Evolutionary conservation across 2,797 vertebrate genomes (phyloP), one percentile per base, ranked within the genome.

Genomic region (Brotula barbata): DNA sequence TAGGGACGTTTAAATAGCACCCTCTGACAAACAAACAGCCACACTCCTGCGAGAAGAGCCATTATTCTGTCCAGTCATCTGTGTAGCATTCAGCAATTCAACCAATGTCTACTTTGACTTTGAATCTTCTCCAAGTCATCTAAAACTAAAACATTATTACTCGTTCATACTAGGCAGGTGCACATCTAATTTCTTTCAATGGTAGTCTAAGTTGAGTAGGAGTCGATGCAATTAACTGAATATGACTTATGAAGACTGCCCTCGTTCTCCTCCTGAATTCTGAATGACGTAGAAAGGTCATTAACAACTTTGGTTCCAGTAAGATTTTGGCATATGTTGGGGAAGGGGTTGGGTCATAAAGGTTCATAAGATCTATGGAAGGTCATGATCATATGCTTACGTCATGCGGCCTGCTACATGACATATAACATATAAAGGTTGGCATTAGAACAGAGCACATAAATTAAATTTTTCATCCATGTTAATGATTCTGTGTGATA

Each of bases 1-100:
- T 15, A 48, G 34, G n/a, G 59, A 71, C 68, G 34, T 12, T 71
- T 44, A 78, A 74, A 81, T 20, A 56, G 52, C 41, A 55, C 20
- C 22, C 13, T 25, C 62, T 52, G 61, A 69, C 54, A 75, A 72
- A 82, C 68, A 77, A 59, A 69, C 55, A 52, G 64, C 39, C 49
- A 56, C 31, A 23, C 41, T 33, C 53, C 13, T 12, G 37, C 21
- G 46, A 59, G 16, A 70, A 76, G 74, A 70, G 74, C 64, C 64
- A 80, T 82, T 77, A 80, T 72, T 83, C 49, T 59, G 58, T 68
- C 42, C 72, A 80, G 68, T 77, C 52, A 31, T 67, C 53, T 70
- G 59, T 33, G 46, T 58, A 60, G 83, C 43, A 40, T 49, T 40
- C 36, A 23, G 11, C 48, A 21, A 28, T 51, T 25, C 47, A 58